Evolutionary conservation across 2,888 invertebrate species (phyloP).

Genomic region (Panzeria rudis): DNA sequence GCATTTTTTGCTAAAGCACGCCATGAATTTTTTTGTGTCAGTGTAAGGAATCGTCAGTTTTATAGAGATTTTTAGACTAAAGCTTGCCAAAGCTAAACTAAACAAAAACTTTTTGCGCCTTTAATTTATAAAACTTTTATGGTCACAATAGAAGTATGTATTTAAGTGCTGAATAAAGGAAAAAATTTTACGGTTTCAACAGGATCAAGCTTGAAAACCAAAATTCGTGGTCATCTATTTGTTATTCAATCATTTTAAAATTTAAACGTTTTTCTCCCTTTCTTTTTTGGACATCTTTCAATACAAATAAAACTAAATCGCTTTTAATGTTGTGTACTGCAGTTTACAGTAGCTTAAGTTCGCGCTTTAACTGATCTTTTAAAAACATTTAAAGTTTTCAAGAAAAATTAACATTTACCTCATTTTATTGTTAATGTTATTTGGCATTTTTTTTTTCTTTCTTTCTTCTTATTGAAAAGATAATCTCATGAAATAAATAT

Average conservation of each 20-base stretch:
- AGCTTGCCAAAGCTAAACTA: background rate
- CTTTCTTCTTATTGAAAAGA: conserved; percentile 70
- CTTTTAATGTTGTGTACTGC: background rate
- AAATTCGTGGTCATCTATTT: background rate
- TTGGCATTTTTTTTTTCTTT: conserved; percentile 3
- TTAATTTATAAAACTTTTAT: background rate
- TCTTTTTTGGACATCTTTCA: background rate
- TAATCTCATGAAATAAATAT: conserved; percentile 59
- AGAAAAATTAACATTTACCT: conserved; percentile 32
- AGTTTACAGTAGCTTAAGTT: conserved; percentile 17
- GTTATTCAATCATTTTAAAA: background rate
- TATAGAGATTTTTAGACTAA: background rate
- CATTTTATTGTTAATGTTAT: conserved; percentile 33
- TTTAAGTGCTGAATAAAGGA: too few species aligned
- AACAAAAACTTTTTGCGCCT: background rate
- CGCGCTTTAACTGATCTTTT: conserved; percentile 12
- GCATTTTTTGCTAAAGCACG: too few species aligned
- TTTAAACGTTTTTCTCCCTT: background rate
- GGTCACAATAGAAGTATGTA: background rate
- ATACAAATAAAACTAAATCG: conserved; percentile 16
- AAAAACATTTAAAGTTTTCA: conserved; percentile 38
- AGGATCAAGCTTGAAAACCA: background rate
- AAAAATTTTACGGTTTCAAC: background rate
- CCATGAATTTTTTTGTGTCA: too few species aligned
- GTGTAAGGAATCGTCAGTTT: background rate